Evolutionary conservation across 2,888 invertebrate species (phyloP).

Genomic region (Mechanitis messenoides): DNA sequence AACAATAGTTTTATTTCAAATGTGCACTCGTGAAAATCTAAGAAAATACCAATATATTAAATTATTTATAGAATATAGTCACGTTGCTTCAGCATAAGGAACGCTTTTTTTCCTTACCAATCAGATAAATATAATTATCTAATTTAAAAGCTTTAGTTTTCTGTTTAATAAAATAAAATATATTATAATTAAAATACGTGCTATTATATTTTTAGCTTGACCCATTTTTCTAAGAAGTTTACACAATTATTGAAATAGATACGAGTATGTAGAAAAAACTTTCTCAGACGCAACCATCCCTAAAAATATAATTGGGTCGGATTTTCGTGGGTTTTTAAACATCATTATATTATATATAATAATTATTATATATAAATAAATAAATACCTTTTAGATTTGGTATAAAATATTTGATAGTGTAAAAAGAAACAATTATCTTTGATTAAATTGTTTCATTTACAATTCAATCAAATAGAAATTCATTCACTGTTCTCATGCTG

Average conservation of each 20-base stretch:
- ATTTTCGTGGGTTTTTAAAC: not conserved
- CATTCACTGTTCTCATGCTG: not conserved
- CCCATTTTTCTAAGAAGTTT: not conserved
- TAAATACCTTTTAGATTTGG: too few species aligned
- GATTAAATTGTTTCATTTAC: not conserved
- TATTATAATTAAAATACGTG: too few species aligned
- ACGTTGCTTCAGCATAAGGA: too few species aligned
- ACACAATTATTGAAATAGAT: not conserved
- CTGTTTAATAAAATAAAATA: too few species aligned
- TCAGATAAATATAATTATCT: too few species aligned
- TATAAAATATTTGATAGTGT: not conserved
- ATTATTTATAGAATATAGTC: too few species aligned
- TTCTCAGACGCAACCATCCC: conserved; percentile 8
- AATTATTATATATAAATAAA: not conserved
- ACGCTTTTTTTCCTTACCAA: too few species aligned
- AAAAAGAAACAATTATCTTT: not conserved
- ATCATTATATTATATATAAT: conserved; percentile 8
- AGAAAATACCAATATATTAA: too few species aligned
- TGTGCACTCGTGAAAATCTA: too few species aligned
- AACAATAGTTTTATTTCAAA: too few species aligned
- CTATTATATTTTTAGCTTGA: not conserved
- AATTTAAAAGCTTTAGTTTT: too few species aligned
- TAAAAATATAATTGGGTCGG: conserved; percentile 7
- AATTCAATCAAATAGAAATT: not conserved
- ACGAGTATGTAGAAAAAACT: not conserved